These are phyloP conservation scores for Mnemiopsis leidyi DNA, from an alignment of 37 sponge, comb jelly and placozoan genomes.

Conservation along the genomic window DNA sequence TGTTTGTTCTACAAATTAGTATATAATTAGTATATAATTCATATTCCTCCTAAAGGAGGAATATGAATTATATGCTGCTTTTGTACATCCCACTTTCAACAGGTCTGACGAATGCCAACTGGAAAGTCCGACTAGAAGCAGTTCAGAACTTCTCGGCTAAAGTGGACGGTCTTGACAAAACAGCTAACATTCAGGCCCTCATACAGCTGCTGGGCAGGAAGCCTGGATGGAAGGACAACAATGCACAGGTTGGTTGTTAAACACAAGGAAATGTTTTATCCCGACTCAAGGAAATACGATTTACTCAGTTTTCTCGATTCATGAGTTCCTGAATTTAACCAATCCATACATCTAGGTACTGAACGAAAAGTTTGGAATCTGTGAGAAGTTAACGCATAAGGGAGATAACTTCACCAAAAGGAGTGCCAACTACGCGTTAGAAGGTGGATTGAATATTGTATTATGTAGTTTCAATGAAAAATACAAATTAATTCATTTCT, in stretches of 20 bases:
- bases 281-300: too few species aligned
- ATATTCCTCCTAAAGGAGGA: too few species aligned
- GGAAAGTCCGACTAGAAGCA: conserved; percentile 45
- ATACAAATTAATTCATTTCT: too few species aligned
- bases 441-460: too few species aligned
- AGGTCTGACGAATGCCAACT: conserved; percentile 38
- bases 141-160: conserved; percentile 34
- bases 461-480: too few species aligned
- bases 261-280: not conserved
- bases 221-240: conserved; percentile 95
- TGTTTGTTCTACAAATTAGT: too few species aligned
- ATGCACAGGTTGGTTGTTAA: conserved; percentile 71
- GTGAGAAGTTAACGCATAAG: not conserved
- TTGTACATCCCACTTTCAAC: not conserved
- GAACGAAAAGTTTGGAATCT: conserved; percentile 54
- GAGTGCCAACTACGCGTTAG: conserved; percentile 45
- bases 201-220: conserved; percentile 78
- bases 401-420: conserved; percentile 22
- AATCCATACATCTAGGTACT: conserved; percentile 22
- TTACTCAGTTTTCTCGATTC: not conserved
- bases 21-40: too few species aligned
- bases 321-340: not conserved
- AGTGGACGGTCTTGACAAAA: not conserved
- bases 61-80: too few species aligned
- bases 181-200: not conserved